Evolutionary conservation across 2,888 invertebrate genomes (phyloP).

Genomic region (Belgica antarctica): DNA sequence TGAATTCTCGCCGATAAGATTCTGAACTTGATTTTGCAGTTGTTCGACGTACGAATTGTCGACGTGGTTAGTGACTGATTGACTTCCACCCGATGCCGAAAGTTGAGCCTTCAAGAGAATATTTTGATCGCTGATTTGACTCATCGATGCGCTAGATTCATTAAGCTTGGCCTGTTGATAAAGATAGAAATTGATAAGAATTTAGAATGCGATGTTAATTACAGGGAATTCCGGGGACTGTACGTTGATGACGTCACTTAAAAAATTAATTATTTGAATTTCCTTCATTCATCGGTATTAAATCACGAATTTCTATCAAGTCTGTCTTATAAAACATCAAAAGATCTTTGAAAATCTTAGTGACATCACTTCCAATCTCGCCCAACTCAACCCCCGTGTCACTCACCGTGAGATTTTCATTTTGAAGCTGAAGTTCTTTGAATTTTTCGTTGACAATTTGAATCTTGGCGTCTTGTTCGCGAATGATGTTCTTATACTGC

Average conservation of each 20-base stretch:
- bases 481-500: constrained; percentile 87
- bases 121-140: constrained; percentile 81
- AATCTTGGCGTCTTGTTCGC: constrained; percentile 77
- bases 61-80: background rate
- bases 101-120: constrained; percentile 75
- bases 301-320: too few relatives aligned
- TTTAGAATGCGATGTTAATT: constrained; percentile 44
- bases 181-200: too few relatives aligned
- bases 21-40: background rate
- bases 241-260: too few relatives aligned
- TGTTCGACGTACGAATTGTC: background rate
- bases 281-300: too few relatives aligned
- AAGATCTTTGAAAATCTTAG: too few relatives aligned
- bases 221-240: too few relatives aligned
- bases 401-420: constrained; percentile 45
- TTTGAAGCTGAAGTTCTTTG: constrained; percentile 49
- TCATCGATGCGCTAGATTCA: constrained; percentile 68
- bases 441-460: constrained; percentile 54
- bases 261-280: too few relatives aligned
- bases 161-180: constrained; percentile 58
- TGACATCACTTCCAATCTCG: too few relatives aligned
- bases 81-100: constrained; percentile 54
- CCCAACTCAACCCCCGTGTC: too few relatives aligned
- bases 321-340: too few relatives aligned
- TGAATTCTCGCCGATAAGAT: constrained; percentile 44